Percentiles rank a stretch among this genome's conserved stretches.
Evolutionary conservation across 2,113 vertebrate species (phyloP).

Genomic region (human): DNA sequence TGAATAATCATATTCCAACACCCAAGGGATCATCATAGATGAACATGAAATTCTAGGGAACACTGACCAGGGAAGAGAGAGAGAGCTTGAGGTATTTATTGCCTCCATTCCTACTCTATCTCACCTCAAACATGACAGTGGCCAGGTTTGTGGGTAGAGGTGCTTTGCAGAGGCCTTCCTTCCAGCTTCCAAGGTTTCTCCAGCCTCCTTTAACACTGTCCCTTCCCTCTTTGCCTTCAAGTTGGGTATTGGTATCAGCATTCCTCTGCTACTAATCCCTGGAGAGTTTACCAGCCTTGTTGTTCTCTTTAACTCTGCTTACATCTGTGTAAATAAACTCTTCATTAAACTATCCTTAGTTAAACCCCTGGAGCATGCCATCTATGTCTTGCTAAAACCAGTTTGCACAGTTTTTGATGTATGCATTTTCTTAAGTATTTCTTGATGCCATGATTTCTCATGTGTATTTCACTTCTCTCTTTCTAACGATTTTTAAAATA

Average conservation of each 20-base stretch:
- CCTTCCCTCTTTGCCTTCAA: background rate
- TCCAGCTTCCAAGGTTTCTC: background rate
- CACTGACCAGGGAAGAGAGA: background rate
- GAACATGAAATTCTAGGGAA: background rate
- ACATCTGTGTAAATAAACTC: background rate
- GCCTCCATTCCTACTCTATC: too few species aligned
- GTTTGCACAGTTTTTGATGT: background rate
- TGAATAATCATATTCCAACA: background rate
- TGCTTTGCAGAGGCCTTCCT: background rate
- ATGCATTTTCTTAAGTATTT: background rate
- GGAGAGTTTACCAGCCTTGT: background rate
- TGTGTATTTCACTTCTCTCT: background rate
- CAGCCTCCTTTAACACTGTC: too few species aligned
- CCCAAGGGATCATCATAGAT: too few species aligned
- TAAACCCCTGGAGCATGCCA: background rate
- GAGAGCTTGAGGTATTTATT: background rate
- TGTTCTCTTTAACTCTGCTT: background rate
- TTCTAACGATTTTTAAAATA: conserved; percentile 48
- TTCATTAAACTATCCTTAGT: background rate
- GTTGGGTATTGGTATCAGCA: background rate
- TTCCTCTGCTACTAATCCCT: background rate
- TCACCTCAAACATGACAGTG: background rate
- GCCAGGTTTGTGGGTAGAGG: background rate
- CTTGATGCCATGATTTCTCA: background rate
- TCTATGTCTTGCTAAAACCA: background rate